Base-by-base conservation (phyloP, 2,113 vertebrate genomes). In the Pitta sordida region DNA sequence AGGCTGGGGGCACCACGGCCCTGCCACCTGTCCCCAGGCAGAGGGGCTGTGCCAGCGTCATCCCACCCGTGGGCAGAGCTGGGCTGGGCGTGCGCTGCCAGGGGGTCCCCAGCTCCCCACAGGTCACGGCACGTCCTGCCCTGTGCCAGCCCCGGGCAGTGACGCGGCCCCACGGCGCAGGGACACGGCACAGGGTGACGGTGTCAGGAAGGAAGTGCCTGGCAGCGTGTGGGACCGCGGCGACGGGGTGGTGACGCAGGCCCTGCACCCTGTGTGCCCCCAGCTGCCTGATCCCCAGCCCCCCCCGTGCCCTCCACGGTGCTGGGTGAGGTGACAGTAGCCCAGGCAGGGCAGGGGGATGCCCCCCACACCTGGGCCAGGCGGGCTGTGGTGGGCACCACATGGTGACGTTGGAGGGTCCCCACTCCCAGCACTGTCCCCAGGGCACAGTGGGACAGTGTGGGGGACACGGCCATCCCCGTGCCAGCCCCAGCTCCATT, bases 261-360 rank as follows among this genome's bases (percentile, higher is more conserved):
- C 78, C 70, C 48, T 16, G 29, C 10, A 9, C 32, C 52, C 49
- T 19, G 2, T 7, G 5, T 8, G 2, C 24, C 36, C 46, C 2
- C 0, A 0, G 3, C 4, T 39, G 10, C 39, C 18, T 24, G 18
- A 9, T 34, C 46, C 13, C 43, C 0, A 1, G 6, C 7, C 8
- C 8, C 7, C 12, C 2, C 9, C 0, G 12, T 20, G 48, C 26
- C 18, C 19, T 4, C 17, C 3, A 1, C 3, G 24, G 32, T 7
- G 48, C 32, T 13, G 52, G 27, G 24, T 2, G 5, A 37, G 43
- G 12, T 8, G 79, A 24, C 1, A 4, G n/a, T 22, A 5, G 21
- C 8, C 32, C 18, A 14, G 51, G 14, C 34, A n/a, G 23, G 14
- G 37, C 8, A 9, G 29, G 9, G 52, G 37, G 59, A 39, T 15